Base-by-base conservation (phyloP, 2,113 vertebrate species). In the Vidua macroura region DNA sequence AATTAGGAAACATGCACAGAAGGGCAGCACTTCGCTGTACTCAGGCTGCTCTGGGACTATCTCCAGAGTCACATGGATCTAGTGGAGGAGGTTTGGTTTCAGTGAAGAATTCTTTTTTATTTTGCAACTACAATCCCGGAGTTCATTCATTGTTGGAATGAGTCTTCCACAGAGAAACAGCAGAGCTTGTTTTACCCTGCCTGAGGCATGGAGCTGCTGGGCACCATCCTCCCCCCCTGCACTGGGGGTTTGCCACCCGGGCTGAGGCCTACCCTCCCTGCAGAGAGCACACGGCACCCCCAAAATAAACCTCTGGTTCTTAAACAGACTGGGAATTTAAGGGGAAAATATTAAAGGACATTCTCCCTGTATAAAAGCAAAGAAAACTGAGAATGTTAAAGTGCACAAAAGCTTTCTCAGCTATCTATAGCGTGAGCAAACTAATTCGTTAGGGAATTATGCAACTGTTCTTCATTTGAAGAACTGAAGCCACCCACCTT, bases 1-100 rank as follows among this genome's bases (percentile, higher is more conserved):
- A 97, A 97, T 95, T 83, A 97, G 96, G 96, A 97, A 97, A 94
- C 88, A 76, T 2, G 77, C 70, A 77, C 31, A 82, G 58, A 77
- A 90, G 58, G 51, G 86, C 63, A n/a, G 31, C 92, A 84, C 86
- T 90, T 88, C 9, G 6, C 73, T 67, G 69, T 28, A 70, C 59
- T 84, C 33, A 6, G 84, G 48, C 73, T 90, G 86, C 82, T 83
- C 79, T 55, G 33, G 37, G 82, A 86, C 93, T 76, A 70, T 46
- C 88, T 83, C 62, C 7, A 2, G 80, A 95, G 77, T 95, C 79
- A 93, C 86, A 84, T 9, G 77, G 93, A 75, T 49, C 74, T 23
- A 83, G 46, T 55, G 85, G 46, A 59, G 89, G 66, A 55, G 28
- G 51, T 93, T 93, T 95, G 93, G 58, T 77, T 95, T 95, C 31